Evolutionary conservation across 2,797 vertebrate genomes (phyloP), one percentile per base, ranked within the genome.

Genomic region (Labeo calbasu): DNA sequence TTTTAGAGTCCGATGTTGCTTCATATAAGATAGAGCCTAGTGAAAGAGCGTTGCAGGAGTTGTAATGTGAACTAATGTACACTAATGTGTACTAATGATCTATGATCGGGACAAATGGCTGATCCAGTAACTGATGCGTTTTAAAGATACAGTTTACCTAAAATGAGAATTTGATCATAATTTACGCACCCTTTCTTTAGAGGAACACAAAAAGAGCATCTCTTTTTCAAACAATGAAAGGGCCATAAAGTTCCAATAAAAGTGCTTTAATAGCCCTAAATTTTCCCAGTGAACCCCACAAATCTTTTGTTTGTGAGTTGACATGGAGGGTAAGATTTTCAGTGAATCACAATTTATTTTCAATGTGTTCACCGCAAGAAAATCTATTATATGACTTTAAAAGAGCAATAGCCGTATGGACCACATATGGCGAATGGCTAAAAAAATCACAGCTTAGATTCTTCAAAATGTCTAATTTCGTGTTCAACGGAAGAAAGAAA

Each of bases 1-100:
- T 82, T 82, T 72, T 82, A 71, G 65, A 81, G 55, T 32, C 65
- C 15, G 12, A 36, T 5, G 19, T 83, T 59, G 73, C 51, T 83
- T 32, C 23, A 77, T 48, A 69, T 36, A 36, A 19, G 32, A 55
- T 15, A 32, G 53, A 72, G 79, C 53, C 59, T 59, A 46, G 21
- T 57, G 32, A 71, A 46, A 59, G 6, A 81, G 65, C 2, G 0
- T 32, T 66, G 28, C 23, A 15, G 21, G 25, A 40, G 57, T 32
- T 78, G 17, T 25, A 25, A 46, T 10, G 11, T 50, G 61, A 28
- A 28, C 13, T 63, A 46, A 43, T 43, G 43, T 43, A 43, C 15
- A 51, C 50, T 25, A 15, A 53, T 80, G 13, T 23, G 61, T 65
- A 65, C 15, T 65, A 65, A 32, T 65, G 19, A 21, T n/a, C 28